Base-by-base conservation (phyloP, 2,888 invertebrate genomes). In the Allophyes oxyacanthae region DNA sequence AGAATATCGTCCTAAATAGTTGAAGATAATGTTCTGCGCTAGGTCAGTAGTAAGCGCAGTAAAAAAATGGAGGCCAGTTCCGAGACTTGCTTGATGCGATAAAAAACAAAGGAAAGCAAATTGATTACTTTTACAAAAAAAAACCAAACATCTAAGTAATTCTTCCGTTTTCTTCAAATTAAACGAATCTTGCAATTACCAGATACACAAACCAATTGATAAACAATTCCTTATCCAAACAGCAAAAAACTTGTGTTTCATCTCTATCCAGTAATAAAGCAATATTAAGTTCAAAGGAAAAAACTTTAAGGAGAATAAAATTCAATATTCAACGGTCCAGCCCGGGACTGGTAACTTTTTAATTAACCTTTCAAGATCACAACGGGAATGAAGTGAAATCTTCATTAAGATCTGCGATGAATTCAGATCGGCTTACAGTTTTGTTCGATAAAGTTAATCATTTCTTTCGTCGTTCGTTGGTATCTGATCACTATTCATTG, bases 371-470 rank as follows among this genome's bases (percentile, higher is more conserved):
- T 44, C 14, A 40, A 55, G 51, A 60, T 59, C 41, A 45, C 25
- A 32, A 48, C 13, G 30, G n/a, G 37, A 63, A 55, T 55, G 54
- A 41, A 50, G 44, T 44, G 50, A 60, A 49, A 42, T 51, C 43
- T 60, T 64, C 60, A 52, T 60, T 60, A 48, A 36, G 28, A 59
- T 46, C 37, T 44, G 26, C 49, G 41, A 41, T 50, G 52, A 63
- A 63, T 49, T 52, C 53, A 38, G 37, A 68, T 59, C 49, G 43
- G 50, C 50, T 62, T 48, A 43, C 50, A 56, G 51, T 54, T 56
- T 46, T 44, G 20, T 49, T 36, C 30, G 44, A 48, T 52, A 44
- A 54, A 43, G 33, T 48, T 25, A 32, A 49, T 55, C 14, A 37
- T 45, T 60, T 50, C 33, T 32, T 48, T 28, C 11, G n/a, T 13